Evolutionary conservation across 2,113 vertebrate species (phyloP).

Genomic region (Vicugna pacos): DNA sequence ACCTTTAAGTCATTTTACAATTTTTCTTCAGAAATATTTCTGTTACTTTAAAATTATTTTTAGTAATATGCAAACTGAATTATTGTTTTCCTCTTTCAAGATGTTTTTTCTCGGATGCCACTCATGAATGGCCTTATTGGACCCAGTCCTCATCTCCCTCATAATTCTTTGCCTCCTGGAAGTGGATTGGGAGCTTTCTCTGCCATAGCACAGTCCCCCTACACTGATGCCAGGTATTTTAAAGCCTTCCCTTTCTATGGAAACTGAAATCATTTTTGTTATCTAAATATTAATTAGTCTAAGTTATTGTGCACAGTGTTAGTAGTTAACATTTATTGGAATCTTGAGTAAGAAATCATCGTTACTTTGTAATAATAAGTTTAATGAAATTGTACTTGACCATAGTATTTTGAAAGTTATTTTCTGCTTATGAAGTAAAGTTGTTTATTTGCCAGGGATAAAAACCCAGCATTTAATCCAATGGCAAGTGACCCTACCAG

Average conservation of each 20-base stretch:
- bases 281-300: background rate
- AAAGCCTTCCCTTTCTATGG: background rate
- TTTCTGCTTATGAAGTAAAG: constrained; percentile 20
- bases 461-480: constrained; percentile 91
- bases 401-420: background rate
- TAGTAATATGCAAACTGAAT: background rate
- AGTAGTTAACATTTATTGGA: too few relatives aligned
- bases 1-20: background rate
- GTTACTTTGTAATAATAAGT: background rate
- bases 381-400: background rate
- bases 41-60: background rate
- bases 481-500: constrained; percentile 90
- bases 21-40: background rate
- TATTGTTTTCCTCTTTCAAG: constrained; percentile 82
- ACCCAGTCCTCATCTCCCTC: constrained; percentile 88
- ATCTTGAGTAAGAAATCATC: background rate
- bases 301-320: background rate
- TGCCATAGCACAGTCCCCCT: constrained; percentile 89
- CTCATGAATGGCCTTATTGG: constrained; percentile 94
- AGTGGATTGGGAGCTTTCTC: constrained; percentile 87
- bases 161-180: constrained; percentile 87
- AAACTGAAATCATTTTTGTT: background rate
- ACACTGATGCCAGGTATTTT: constrained; percentile 87
- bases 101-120: constrained; percentile 92
- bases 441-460: constrained; percentile 88